Evolutionary conservation across 2,797 vertebrate genomes (phyloP).

Genomic region (Neopelma chrysocephalum): DNA sequence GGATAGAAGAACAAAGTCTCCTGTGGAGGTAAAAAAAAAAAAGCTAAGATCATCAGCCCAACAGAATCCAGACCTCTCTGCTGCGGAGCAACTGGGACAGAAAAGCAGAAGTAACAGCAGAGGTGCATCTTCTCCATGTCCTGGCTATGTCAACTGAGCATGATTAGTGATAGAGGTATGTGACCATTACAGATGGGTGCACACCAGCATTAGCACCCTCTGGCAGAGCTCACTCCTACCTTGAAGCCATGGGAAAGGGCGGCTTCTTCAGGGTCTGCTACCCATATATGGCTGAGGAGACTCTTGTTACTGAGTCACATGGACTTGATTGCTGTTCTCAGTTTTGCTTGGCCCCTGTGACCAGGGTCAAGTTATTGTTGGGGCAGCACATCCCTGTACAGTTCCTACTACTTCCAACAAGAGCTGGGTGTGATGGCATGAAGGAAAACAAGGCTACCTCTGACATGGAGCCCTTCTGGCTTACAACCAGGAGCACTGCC

Average conservation of each 20-base stretch:
- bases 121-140: background rate
- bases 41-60: background rate
- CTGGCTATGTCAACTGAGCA: background rate
- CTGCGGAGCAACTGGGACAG: background rate
- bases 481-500: background rate
- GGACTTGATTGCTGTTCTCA: background rate
- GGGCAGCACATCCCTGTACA: background rate
- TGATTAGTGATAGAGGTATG: fast-evolving
- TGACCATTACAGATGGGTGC: fast-evolving
- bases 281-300: background rate
- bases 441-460: background rate
- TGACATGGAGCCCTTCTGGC: background rate
- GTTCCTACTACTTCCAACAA: fast-evolving
- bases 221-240: background rate
- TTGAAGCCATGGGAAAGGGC: background rate
- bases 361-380: background rate
- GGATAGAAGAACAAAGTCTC: background rate
- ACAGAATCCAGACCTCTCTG: background rate
- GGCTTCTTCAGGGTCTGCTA: background rate
- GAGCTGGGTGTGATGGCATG: background rate
- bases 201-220: background rate
- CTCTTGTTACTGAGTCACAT: background rate
- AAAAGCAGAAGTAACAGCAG: background rate
- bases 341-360: background rate
- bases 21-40: background rate